Evolutionary conservation across 2,113 vertebrate genomes (phyloP), one percentile per base, ranked within the genome.

Genomic region (Xiphophorus maculatus): DNA sequence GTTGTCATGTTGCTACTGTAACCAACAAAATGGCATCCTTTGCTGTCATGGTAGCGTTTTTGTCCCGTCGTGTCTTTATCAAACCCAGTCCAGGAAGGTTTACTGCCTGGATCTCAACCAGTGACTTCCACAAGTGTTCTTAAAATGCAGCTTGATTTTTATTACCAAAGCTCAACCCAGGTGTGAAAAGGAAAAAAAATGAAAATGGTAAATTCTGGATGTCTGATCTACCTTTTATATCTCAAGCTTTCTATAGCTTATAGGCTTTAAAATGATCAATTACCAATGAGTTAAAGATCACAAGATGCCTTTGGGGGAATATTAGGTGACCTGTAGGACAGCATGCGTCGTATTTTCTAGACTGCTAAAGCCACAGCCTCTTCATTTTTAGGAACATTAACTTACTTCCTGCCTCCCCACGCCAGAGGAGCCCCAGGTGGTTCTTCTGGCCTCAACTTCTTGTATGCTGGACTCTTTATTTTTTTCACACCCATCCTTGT

Each of bases 381-480:
- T 35, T 78, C 84, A 29, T 78, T 84, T 84, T 76, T 80, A 73
- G 80, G 67, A 65, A 71, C 68, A 74, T 82, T 67, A 74, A 89
- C 84, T 88, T 60, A 88, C 86, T 93, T 94, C 91, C 92, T 93
- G 89, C 69, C 90, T 86, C 76, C 81, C 88, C 85, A 87, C 89
- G 89, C 91, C 79, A 90, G 79, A 69, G 80, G 29, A 88, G 66
- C 84, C 83, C 74, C 69, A 74, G 82, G 81, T 88, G 82, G 87
- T 90, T 90, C 83, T 81, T 83, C 68, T 48, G 27, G 70, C 68
- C 37, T 82, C 76, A 72, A 86, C 77, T 79, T 91, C 87, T 82
- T 85, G 85, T 87, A 94, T 93, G 88, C 89, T 88, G 75, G 60
- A 82, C 75, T 66, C 27, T 73, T 67, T 48, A 19, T 48, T 70